Evolutionary conservation across 2,888 invertebrate genomes (phyloP).

Genomic region (Galeopsomyia nigrocyanea): DNA sequence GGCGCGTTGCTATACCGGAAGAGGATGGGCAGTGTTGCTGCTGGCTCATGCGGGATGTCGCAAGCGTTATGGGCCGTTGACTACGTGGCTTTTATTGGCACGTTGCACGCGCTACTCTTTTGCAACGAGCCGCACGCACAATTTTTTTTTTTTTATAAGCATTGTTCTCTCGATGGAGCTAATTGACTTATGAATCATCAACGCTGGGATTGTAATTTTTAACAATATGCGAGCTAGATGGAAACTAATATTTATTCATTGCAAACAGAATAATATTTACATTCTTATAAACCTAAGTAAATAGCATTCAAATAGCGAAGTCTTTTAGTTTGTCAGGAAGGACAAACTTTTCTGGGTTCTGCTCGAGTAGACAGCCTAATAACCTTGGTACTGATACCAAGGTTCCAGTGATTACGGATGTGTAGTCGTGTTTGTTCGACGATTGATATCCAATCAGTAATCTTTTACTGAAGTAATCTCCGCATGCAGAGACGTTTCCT

Average conservation of each 20-base stretch:
- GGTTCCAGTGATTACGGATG: slow-evolving; percentile 80
- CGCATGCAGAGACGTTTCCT: slow-evolving; percentile 80
- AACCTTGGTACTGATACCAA: slow-evolving; percentile 81
- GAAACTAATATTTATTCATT: too few relatives aligned
- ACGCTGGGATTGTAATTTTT: too few relatives aligned
- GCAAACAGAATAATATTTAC: slow-evolving; percentile 13
- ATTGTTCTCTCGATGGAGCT: background rate
- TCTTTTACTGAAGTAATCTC: slow-evolving; percentile 83
- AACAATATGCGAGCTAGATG: too few relatives aligned
- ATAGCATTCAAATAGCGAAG: slow-evolving; percentile 7
- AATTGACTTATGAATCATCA: too few relatives aligned
- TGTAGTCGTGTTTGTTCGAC: slow-evolving; percentile 73
- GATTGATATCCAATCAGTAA: slow-evolving; percentile 79
- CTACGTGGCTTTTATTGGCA: slow-evolving; percentile 46
- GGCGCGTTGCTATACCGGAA: slow-evolving; percentile 51
- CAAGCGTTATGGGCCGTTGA: slow-evolving; percentile 53
- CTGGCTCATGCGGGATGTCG: slow-evolving; percentile 35
- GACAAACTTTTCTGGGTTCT: slow-evolving; percentile 68
- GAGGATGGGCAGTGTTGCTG: slow-evolving; percentile 58
- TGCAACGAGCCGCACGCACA: background rate
- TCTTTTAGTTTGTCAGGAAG: slow-evolving; percentile 56
- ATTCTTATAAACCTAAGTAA: slow-evolving; percentile 11
- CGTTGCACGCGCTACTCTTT: slow-evolving; percentile 25
- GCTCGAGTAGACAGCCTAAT: slow-evolving; percentile 81
- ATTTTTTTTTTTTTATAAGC: slow-evolving; percentile 11